These are phyloP conservation scores for Epizoanthus stellaris DNA, from an alignment of 92 coral and sea anemone species.

Conservation along the genomic window DNA sequence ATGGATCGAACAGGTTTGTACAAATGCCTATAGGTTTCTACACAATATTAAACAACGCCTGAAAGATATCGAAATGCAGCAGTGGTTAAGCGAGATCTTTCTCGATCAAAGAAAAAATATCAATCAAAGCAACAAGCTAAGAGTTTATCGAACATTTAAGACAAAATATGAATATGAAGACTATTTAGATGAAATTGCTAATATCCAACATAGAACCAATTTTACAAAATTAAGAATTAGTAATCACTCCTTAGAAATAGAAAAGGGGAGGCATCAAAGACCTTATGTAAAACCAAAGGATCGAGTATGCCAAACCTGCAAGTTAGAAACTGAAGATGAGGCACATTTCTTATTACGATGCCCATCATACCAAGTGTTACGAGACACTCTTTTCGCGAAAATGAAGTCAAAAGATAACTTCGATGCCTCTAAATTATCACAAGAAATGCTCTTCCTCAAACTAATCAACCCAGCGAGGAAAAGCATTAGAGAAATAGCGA, in stretches of 20 bases:
- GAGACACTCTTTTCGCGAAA: neutral
- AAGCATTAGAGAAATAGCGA: neutral
- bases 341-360: conserved; percentile 13
- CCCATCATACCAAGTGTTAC: neutral
- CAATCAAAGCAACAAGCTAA: conserved; percentile 22
- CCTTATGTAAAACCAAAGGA: conserved; percentile 2
- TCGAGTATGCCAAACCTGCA: conserved; percentile 27
- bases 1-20: conserved; percentile 11
- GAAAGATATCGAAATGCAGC: conserved; percentile 40
- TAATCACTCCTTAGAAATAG: conserved; percentile 19
- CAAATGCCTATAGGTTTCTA: neutral
- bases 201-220: too few relatives aligned
- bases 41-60: neutral
- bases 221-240: too few relatives aligned
- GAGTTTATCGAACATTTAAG: conserved; percentile 31
- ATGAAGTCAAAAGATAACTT: conserved; percentile 9
- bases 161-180: conserved; percentile 16
- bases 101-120: conserved; percentile 18
- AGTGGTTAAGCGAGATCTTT: conserved; percentile 35
- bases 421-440: neutral
- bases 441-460: conserved; percentile 24
- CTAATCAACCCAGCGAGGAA: conserved; percentile 8
- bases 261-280: conserved; percentile 4
- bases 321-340: conserved; percentile 18
- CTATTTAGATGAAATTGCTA: too few relatives aligned